These are phyloP conservation scores for Butorides virescens DNA, from an alignment of 2,113 vertebrate genomes.

Conservation along the genomic window DNA sequence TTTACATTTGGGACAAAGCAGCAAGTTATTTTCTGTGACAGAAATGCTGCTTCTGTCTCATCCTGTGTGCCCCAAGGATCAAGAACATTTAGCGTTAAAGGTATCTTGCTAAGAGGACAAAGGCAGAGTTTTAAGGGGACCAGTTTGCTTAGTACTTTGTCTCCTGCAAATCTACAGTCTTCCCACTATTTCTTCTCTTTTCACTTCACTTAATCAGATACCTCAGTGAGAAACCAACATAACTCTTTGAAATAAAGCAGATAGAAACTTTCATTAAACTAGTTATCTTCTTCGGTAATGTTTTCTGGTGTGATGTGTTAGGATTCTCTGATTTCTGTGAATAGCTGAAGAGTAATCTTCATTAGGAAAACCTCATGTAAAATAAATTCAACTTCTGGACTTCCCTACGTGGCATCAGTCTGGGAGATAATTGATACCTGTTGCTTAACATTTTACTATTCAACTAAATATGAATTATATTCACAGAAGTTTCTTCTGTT, in stretches of 20 bases:
- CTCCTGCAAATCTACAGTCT: not conserved
- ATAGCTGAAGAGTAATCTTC: not conserved
- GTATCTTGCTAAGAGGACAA: not conserved
- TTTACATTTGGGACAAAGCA: not conserved
- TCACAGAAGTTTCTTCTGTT: not conserved
- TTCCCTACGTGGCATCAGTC: accelerated
- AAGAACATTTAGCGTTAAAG: not conserved
- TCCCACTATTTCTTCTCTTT: not conserved
- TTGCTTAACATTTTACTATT: not conserved
- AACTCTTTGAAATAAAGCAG: not conserved
- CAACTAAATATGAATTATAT: not conserved
- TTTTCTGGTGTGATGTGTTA: not conserved
- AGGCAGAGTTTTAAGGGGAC: not conserved
- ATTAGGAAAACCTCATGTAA: not conserved
- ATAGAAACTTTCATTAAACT: not conserved
- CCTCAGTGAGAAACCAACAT: not conserved
- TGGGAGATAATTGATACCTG: not conserved
- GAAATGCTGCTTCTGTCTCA: not conserved
- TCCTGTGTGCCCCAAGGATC: not conserved
- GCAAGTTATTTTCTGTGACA: not conserved
- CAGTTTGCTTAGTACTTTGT: not conserved
- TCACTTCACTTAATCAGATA: not conserved
- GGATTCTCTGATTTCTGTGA: not conserved
- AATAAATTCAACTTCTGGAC: not conserved
- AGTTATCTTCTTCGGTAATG: not conserved